A percentile compares a stretch with the other conserved stretches of the same genome.
phyloP scores from a whole-genome alignment of 2,888 invertebrate genomes.

The Flexamia atlantica region DNA sequence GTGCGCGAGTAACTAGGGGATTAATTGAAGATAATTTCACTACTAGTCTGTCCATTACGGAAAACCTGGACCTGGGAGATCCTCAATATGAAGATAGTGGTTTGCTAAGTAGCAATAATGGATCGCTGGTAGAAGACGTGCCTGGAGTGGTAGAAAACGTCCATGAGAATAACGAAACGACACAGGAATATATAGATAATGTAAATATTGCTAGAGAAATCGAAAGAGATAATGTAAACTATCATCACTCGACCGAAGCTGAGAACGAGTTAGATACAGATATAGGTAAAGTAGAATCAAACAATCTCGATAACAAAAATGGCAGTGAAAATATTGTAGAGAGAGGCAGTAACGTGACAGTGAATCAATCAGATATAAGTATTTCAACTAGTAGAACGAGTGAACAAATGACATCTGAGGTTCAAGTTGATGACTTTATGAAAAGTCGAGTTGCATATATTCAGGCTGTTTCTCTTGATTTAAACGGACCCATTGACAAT shows the following conservation, averaged over 20 bases:
- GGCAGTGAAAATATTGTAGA: not conserved
- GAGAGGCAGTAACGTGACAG: not conserved
- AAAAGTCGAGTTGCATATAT: constrained; percentile 15
- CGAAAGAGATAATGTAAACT: too few species aligned
- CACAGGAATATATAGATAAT: too few species aligned
- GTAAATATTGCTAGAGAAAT: too few species aligned
- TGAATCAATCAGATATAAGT: not conserved
- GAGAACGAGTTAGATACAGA: too few species aligned
- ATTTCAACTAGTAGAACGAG: not conserved
- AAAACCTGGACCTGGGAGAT: not conserved
- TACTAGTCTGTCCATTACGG: not conserved
- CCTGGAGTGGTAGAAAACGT: not conserved
- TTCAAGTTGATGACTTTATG: constrained; percentile 20
- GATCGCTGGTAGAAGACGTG: not conserved
- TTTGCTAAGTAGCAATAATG: not conserved
- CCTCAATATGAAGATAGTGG: not conserved
- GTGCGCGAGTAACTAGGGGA: not conserved
- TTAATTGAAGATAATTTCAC: not conserved
- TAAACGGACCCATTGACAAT: not conserved
- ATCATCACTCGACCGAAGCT: too few species aligned
- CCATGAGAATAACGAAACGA: not conserved
- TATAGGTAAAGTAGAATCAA: too few species aligned
- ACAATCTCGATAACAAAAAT: too few species aligned
- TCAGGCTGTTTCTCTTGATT: not conserved
- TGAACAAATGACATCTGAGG: constrained; percentile 1